These are phyloP conservation scores for Mylabris sibirica DNA, from an alignment of 2,888 invertebrate genomes.

Conservation along the genomic window DNA sequence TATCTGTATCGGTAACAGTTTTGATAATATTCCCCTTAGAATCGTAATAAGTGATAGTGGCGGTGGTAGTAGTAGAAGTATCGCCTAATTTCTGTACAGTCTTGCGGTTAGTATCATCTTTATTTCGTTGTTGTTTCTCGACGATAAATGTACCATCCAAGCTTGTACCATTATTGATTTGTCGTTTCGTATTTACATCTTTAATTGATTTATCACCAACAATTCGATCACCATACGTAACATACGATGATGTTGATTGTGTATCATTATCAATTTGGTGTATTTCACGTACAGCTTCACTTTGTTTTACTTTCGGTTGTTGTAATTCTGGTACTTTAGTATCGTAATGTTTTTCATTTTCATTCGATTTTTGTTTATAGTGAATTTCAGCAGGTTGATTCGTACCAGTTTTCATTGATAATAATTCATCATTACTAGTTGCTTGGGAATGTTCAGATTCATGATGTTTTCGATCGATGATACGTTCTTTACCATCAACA, in stretches of 20 bases:
- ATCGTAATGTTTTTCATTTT: constrained; percentile 67
- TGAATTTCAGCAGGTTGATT: constrained; percentile 67
- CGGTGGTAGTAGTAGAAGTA: constrained; percentile 44
- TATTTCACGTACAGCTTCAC: constrained; percentile 60
- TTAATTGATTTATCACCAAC: background rate
- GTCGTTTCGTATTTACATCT: background rate
- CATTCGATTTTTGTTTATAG: constrained; percentile 64
- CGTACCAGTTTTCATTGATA: constrained; percentile 66
- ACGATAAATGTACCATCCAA: background rate
- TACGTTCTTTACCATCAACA: constrained; percentile 70
- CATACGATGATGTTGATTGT: constrained; percentile 47
- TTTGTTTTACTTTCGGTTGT: constrained; percentile 60
- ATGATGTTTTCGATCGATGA: constrained; percentile 67
- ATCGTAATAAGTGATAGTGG: constrained; percentile 58
- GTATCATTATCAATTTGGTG: constrained; percentile 58
- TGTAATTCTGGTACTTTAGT: constrained; percentile 64
- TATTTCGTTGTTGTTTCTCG: background rate
- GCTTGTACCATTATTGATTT: background rate
- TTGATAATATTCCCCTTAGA: constrained; percentile 57
- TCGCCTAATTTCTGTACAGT: constrained; percentile 28
- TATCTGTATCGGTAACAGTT: constrained; percentile 52
- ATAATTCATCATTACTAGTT: constrained; percentile 62
- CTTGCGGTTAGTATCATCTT: background rate
- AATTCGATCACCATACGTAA: constrained; percentile 33
- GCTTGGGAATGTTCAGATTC: constrained; percentile 60